These are phyloP conservation scores for Nemotelus pantherinus DNA, from an alignment of 2,888 invertebrate species.

Conservation along the genomic window DNA sequence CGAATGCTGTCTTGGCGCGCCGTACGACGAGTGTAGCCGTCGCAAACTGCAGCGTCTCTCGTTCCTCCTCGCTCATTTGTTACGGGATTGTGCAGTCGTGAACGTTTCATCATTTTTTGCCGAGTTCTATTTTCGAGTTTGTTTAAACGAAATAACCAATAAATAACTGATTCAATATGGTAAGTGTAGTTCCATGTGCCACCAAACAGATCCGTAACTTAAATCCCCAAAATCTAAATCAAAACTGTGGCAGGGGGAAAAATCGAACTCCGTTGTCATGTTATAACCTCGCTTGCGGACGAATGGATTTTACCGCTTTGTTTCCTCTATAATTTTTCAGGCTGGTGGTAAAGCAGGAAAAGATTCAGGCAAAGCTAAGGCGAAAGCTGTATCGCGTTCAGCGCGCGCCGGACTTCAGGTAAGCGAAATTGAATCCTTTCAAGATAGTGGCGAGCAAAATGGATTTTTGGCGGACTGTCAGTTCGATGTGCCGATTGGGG, in stretches of 20 bases:
- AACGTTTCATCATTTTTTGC: constrained; percentile 30
- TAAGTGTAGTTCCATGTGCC: constrained; percentile 21
- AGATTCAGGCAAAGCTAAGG: constrained; percentile 99
- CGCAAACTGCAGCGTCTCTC: constrained; percentile 34
- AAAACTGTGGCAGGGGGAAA: not conserved
- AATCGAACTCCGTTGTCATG: constrained; percentile 9
- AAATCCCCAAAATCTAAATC: no score
- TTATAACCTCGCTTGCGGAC: constrained; percentile 17
- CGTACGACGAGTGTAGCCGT: not conserved
- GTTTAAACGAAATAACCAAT: constrained; percentile 1
- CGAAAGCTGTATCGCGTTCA: constrained; percentile 98
- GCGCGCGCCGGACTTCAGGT: constrained; percentile 99
- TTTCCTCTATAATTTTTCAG: constrained; percentile 67
- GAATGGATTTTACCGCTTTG: not conserved
- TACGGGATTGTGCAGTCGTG: constrained; percentile 34
- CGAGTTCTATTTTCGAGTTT: constrained; percentile 32
- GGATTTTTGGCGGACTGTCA: constrained; percentile 41
- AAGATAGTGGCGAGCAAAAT: constrained; percentile 56
- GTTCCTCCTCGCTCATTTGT: constrained; percentile 13
- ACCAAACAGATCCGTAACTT: no score
- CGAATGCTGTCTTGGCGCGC: constrained; percentile 24
- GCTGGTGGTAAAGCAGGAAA: constrained; percentile 99
- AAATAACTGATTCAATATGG: constrained; percentile 17
- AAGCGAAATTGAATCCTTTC: constrained; percentile 56
- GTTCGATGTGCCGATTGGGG: not conserved